These are phyloP conservation scores for Xestia c-nigrum DNA, from an alignment of 2,888 invertebrate genomes.

Conservation along the genomic window DNA sequence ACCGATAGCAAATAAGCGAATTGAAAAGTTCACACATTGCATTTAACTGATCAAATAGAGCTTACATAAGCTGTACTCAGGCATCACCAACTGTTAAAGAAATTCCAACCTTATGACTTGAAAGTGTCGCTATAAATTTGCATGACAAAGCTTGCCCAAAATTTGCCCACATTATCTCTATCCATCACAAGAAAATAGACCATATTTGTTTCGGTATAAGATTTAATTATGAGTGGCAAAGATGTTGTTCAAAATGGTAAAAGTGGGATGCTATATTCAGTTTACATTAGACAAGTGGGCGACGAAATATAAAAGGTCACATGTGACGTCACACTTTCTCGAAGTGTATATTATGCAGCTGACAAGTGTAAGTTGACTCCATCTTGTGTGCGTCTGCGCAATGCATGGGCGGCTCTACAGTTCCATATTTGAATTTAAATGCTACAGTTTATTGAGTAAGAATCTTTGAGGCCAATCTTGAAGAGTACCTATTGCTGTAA, in stretches of 20 bases:
- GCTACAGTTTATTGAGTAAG: conserved; percentile 58
- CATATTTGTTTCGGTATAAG: accelerated
- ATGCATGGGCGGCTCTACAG: conserved; percentile 61
- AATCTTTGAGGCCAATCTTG: conserved; percentile 12
- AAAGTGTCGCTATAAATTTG: conserved; percentile 29
- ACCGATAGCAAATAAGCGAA: conserved; percentile 40
- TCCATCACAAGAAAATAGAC: neutral
- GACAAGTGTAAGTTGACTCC: conserved; percentile 59
- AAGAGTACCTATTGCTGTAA: conserved; percentile 1
- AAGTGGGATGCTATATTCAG: conserved; percentile 69
- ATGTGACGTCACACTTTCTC: conserved; percentile 80
- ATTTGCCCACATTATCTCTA: conserved; percentile 23
- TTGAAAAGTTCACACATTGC: conserved; percentile 61
- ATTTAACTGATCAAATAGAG: conserved; percentile 55
- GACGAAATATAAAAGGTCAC: conserved; percentile 79
- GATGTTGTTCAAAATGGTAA: conserved; percentile 53
- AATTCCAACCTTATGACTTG: conserved; percentile 20
- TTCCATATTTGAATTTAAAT: conserved; percentile 63
- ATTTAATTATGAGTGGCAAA: neutral
- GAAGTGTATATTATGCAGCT: conserved; percentile 60
- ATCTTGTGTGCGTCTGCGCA: conserved; percentile 57
- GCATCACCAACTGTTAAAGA: neutral
- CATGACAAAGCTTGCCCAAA: conserved; percentile 42
- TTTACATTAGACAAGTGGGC: conserved; percentile 74
- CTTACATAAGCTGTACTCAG: conserved; percentile 63